Evolutionary conservation across 1,140 invertebrate species (phyloP).

Genomic region (Mycetomoellerius zeteki): DNA sequence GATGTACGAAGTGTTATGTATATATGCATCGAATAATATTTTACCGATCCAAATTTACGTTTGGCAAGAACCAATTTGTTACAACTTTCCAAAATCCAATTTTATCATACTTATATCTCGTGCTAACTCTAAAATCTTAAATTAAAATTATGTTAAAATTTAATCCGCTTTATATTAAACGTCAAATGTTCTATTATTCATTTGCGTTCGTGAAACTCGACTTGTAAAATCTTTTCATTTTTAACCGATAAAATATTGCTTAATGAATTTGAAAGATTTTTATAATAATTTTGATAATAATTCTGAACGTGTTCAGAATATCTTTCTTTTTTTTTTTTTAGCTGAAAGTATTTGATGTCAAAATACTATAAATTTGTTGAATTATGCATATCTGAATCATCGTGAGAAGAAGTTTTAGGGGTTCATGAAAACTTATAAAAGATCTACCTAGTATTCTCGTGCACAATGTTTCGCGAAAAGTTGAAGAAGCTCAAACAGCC

Average conservation of each 20-base stretch:
- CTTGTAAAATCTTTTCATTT: not conserved
- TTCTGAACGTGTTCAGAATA: not conserved
- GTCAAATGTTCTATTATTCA: not conserved
- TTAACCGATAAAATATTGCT: not conserved
- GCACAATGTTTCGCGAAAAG: conserved; percentile 45
- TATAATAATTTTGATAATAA: not conserved
- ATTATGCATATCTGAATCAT: conserved; percentile 13
- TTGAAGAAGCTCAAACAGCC: conserved; percentile 13
- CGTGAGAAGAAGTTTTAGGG: not conserved
- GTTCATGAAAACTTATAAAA: conserved; percentile 20
- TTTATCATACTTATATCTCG: not conserved
- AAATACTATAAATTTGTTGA: not conserved
- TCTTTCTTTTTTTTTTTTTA: not conserved
- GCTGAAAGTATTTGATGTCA: not conserved
- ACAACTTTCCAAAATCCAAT: not conserved
- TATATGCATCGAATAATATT: conserved; percentile 2
- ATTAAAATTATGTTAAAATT: conserved; percentile 16
- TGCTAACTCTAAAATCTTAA: not conserved
- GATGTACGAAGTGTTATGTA: conserved; percentile 3
- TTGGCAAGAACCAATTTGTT: not conserved
- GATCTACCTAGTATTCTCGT: not conserved
- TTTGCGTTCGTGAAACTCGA: not conserved
- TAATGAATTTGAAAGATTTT: not conserved
- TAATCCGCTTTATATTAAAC: not conserved
- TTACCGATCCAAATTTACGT: not conserved